Conservation (phyloP, 2,888 invertebrate genomes). For the Hanleya hanleyi region DNA sequence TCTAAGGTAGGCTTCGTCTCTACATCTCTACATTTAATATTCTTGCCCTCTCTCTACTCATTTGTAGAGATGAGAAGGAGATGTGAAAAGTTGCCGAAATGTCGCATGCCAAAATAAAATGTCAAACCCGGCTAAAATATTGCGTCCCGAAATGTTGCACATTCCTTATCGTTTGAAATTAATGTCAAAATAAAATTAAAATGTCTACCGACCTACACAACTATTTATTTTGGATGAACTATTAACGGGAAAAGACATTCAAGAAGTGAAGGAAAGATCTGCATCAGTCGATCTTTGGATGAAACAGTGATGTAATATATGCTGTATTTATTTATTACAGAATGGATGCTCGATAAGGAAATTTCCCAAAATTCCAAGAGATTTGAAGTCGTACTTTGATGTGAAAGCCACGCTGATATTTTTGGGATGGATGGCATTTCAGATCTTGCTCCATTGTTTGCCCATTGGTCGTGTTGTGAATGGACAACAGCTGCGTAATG, state of each 20-base stretch:
- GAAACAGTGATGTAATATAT: no score
- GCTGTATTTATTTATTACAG: conserved; percentile 40
- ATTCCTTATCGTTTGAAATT: no score
- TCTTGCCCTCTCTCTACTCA: background rate
- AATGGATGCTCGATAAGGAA: conserved; percentile 50
- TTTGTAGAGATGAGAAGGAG: no score
- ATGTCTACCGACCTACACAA: no score
- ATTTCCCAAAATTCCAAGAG: conserved; percentile 48
- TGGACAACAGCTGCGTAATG: conserved; percentile 63
- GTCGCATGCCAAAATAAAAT: no score
- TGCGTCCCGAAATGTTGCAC: no score
- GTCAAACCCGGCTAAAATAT: no score
- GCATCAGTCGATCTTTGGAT: background rate
- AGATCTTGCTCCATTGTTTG: conserved; percentile 63
- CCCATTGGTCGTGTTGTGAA: conserved; percentile 64
- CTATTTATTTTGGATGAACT: no score
- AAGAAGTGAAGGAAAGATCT: background rate
- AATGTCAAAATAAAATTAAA: no score
- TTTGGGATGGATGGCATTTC: conserved; percentile 70
- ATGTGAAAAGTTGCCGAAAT: no score
- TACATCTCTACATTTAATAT: background rate
- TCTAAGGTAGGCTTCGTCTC: conserved; percentile 67
- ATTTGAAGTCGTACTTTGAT: conserved; percentile 56
- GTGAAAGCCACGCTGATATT: conserved; percentile 58
- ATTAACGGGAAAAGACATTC: background rate